A percentile compares a stretch with the other conserved stretches of the same genome.
Evolutionary conservation across 2,113 vertebrate genomes (phyloP).

Genomic region (Loxodonta africana): DNA sequence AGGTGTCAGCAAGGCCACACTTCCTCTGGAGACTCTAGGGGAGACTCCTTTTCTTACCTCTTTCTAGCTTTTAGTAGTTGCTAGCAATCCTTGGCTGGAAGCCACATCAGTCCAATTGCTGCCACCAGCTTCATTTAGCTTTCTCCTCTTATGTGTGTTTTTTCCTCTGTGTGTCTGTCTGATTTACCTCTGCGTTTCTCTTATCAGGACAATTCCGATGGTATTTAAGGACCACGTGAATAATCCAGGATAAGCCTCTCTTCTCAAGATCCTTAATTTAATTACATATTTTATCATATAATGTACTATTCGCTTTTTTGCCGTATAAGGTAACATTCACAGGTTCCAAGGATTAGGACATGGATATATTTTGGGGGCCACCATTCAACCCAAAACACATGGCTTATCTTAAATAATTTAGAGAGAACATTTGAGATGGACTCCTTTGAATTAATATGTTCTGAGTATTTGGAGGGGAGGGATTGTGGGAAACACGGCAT

Average conservation of each 20-base stretch:
- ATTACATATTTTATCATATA: background rate
- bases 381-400: background rate
- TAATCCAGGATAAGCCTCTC: background rate
- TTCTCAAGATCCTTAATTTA: background rate
- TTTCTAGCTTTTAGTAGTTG: background rate
- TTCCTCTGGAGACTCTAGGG: too few relatives aligned
- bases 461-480: background rate
- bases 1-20: background rate
- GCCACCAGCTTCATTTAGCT: too few relatives aligned
- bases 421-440: background rate
- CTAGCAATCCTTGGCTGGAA: fast-evolving
- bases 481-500: fast-evolving
- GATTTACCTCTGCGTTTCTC: background rate
- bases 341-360: background rate
- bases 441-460: background rate
- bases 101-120: background rate
- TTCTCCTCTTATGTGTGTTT: background rate
- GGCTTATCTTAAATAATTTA: background rate
- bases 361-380: background rate
- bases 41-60: background rate
- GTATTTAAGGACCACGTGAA: fast-evolving
- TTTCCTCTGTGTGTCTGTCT: background rate
- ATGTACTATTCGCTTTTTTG: background rate
- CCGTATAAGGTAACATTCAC: background rate
- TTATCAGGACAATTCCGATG: background rate